Evolutionary conservation across 2,888 invertebrate genomes (phyloP), one percentile per base, ranked within the genome.

Genomic region (Pinctada fucata): DNA sequence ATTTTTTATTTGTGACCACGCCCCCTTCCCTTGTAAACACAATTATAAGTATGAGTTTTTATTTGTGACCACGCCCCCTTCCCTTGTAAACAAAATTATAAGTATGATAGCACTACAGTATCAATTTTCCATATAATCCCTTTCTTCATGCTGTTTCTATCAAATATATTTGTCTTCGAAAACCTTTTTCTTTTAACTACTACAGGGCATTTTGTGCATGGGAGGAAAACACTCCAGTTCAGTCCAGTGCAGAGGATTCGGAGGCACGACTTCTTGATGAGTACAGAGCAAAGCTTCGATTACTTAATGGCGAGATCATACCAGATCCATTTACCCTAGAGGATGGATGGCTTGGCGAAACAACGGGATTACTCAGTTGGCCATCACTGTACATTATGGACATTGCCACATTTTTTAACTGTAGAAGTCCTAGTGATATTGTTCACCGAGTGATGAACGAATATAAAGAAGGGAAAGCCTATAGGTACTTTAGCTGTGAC

Each of bases 391-490:
- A 75, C 45, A 69, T 75, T 31, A 69, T n/a, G 52, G 75, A 75
- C 68, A 75, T 75, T 51, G 52, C 75, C 5, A 52, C 68, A 10
- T 79, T 72, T 63, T 8, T 80, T 45, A 74, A 81, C 4, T 45
- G 70, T 10, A 69, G 4, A 3, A 74, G 78, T 49, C 58, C 80
- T 3, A 71, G 13, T 2, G 77, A 80, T 3, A 58, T 79, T 5
- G 51, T 77, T 45, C n/a, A 77, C 16, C 51, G 77, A 6, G 10
- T 75, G 31, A 16, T 74, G 48, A 74, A 74, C 45, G 65, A 74
- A 45, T 74, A 74, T 49, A 74, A 74, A 50, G 64, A 64, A 13
- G 74, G 74, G 3, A 74, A 74, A 58, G 65, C 74, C 47, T 74
- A 74, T 65, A 66, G 45, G 13, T 74, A 74, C 45, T 74, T 74